Evolutionary conservation across 2,113 vertebrate genomes (phyloP).

Genomic region (Dipodomys merriami): DNA sequence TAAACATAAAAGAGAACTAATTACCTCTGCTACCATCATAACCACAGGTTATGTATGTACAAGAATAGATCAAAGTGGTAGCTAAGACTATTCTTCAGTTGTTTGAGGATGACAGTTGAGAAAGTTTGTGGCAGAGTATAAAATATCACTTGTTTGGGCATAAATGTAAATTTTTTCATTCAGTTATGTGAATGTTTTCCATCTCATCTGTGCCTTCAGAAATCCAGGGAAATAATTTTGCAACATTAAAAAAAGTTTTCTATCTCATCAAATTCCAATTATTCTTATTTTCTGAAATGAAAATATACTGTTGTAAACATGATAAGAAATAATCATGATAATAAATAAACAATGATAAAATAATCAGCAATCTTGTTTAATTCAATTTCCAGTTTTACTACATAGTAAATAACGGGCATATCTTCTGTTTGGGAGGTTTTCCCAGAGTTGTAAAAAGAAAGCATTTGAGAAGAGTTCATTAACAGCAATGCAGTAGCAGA

Average conservation of each 20-base stretch:
- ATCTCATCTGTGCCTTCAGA: conserved; percentile 9
- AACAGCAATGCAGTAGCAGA: conserved; percentile 48
- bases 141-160: conserved; percentile 77
- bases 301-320: conserved; percentile 51
- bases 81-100: conserved; percentile 77
- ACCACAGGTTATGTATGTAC: conserved; percentile 57
- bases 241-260: conserved; percentile 31
- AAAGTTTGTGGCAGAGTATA: conserved; percentile 76
- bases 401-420: conserved; percentile 5
- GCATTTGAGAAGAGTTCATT: conserved; percentile 51
- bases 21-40: conserved; percentile 12
- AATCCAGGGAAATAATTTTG: conserved; percentile 64
- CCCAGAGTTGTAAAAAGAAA: conserved; percentile 55
- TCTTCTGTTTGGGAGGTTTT: conserved; percentile 52
- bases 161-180: conserved; percentile 59
- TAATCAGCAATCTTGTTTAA: conserved; percentile 46
- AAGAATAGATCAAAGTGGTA: conserved; percentile 75
- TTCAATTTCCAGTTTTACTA: conserved; percentile 42
- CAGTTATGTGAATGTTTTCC: conserved; percentile 37
- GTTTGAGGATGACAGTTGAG: conserved; percentile 77
- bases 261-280: conserved; percentile 37
- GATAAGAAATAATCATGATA: neutral
- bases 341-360: conserved; percentile 36
- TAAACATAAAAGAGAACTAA: conserved; percentile 46
- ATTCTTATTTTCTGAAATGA: conserved; percentile 39